These are phyloP conservation scores for Chesias legatella DNA, from an alignment of 2,888 invertebrate genomes.

Conservation along the genomic window DNA sequence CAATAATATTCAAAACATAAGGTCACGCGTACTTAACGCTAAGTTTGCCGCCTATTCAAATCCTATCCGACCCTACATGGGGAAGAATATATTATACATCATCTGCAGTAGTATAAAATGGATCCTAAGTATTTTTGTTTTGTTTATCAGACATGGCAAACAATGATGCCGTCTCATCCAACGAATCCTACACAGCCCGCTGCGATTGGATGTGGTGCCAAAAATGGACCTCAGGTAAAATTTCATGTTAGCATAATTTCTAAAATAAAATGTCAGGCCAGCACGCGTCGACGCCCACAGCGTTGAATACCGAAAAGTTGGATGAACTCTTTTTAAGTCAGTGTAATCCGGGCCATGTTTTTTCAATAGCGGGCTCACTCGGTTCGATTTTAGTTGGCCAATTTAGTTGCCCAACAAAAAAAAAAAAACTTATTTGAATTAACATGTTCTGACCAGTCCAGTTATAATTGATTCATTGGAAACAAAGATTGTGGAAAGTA, in stretches of 20 bases:
- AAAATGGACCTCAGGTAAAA: conserved; percentile 85
- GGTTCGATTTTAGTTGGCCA: too few relatives aligned
- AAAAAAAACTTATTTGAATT: too few relatives aligned
- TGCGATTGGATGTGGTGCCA: conserved; percentile 83
- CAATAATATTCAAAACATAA: too few relatives aligned
- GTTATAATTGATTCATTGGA: too few relatives aligned
- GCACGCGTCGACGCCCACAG: conserved; percentile 24
- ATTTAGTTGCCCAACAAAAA: too few relatives aligned
- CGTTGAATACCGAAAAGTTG: conserved; percentile 23
- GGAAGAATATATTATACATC: too few relatives aligned
- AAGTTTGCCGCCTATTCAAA: too few relatives aligned
- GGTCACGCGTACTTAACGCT: too few relatives aligned
- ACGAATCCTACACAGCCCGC: conserved; percentile 44
- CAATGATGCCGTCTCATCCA: conserved; percentile 40
- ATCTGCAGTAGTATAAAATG: too few relatives aligned
- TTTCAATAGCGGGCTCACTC: conserved; percentile 1
- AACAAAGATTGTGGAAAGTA: too few relatives aligned
- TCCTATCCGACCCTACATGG: too few relatives aligned
- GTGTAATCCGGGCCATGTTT: conserved; percentile 21
- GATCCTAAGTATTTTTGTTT: background rate
- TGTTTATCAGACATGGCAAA: conserved; percentile 70
- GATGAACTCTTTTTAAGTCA: conserved; percentile 24
- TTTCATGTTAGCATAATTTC: background rate
- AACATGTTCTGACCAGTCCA: too few relatives aligned
- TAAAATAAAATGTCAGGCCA: conserved; percentile 18